A percentile compares a stretch with the other conserved stretches of the same genome.
These are phyloP conservation scores for Plebejus argus DNA, from an alignment of 2,888 invertebrate genomes.

Conservation along the genomic window DNA sequence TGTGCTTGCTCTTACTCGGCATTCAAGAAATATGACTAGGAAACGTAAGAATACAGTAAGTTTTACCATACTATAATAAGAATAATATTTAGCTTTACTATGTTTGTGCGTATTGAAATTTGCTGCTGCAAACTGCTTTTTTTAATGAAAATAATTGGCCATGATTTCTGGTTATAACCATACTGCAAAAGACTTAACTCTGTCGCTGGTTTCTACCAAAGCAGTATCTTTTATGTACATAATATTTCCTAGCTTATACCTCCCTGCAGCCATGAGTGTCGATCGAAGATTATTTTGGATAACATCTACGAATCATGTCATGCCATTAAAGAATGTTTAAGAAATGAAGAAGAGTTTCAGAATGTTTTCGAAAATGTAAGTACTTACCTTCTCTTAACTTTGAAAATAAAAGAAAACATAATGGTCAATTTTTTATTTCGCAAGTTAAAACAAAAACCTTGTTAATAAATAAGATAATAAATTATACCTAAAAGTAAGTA, in stretches of 20 bases:
- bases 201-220: neutral
- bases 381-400: conserved; percentile 1
- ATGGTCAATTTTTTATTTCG: neutral
- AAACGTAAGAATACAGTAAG: conserved; percentile 57
- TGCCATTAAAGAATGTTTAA: conserved; percentile 62
- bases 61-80: neutral
- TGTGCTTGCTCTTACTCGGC: conserved; percentile 50
- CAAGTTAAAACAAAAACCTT: too few species aligned
- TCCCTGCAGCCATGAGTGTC: conserved; percentile 66
- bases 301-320: conserved; percentile 64
- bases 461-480: too few species aligned
- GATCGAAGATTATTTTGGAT: conserved; percentile 65
- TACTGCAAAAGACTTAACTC: neutral
- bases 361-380: conserved; percentile 67
- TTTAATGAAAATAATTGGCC: too few species aligned
- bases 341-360: conserved; percentile 55
- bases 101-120: too few species aligned
- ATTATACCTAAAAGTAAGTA: too few species aligned
- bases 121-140: too few species aligned
- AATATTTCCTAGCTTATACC: conserved; percentile 51
- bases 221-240: neutral
- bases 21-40: conserved; percentile 60
- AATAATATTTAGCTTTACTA: too few species aligned
- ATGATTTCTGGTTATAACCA: neutral
- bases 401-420: neutral